Evolutionary conservation across 2,113 vertebrate genomes (phyloP).

Genomic region (Patagioenas fasciata): DNA sequence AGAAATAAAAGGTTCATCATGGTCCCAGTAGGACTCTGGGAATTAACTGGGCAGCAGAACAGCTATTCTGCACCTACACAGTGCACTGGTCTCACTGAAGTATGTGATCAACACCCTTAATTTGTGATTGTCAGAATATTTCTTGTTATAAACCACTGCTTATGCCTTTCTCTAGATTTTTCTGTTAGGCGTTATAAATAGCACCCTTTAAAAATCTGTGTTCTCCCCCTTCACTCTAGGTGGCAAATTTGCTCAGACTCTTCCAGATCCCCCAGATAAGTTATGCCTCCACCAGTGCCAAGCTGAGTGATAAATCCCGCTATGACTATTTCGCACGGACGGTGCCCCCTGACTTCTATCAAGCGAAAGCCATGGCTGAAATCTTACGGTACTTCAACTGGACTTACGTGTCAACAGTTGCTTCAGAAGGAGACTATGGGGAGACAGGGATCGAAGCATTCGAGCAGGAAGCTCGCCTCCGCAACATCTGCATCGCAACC

Average conservation of each 20-base stretch:
- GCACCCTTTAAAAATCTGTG: neutral
- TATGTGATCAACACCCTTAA: neutral
- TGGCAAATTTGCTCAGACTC: constrained; percentile 94
- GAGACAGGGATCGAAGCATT: constrained; percentile 98
- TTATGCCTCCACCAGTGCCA: constrained; percentile 97
- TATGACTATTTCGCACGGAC: constrained; percentile 97
- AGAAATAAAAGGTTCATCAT: neutral
- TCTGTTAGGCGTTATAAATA: neutral
- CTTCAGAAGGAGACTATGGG: constrained; percentile 95
- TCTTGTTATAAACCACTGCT: neutral
- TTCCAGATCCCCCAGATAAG: constrained; percentile 99
- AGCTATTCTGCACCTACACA: neutral
- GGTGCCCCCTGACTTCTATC: constrained; percentile 96
- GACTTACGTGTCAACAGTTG: constrained; percentile 97
- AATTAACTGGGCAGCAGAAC: neutral
- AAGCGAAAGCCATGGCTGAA: constrained; percentile 98
- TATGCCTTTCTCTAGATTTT: neutral
- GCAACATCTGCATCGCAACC: constrained; percentile 98
- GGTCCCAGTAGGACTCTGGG: neutral
- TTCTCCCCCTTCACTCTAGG: constrained; percentile 70
- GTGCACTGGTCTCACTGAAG: neutral
- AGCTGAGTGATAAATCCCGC: constrained; percentile 96
- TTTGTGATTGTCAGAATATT: neutral
- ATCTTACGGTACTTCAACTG: constrained; percentile 96
- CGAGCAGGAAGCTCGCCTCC: constrained; percentile 92